Evolutionary conservation across 2,888 invertebrate genomes (phyloP), one percentile per base, ranked within the genome.

Genomic region (Eupithecia subumbrata): DNA sequence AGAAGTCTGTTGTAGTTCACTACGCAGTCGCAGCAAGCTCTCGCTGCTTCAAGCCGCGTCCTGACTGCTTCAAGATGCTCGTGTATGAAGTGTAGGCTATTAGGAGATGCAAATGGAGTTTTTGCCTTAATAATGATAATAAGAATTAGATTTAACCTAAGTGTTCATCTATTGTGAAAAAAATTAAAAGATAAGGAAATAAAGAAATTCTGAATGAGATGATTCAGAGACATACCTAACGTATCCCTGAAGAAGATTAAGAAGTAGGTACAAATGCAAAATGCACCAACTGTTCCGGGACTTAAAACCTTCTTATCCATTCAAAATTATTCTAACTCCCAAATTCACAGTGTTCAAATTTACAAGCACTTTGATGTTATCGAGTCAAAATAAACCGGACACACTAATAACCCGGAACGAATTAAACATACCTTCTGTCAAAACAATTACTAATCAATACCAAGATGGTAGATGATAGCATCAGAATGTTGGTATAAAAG

Each of bases 401-500:
- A 75, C 75, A 75, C 73, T 77, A 77, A 77, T 75, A 75, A 75
- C 67, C 71, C 77, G 75, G 63, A 75, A 77, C 77, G 75, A 77
- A 75, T 77, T 77, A 75, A 75, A 77, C 70, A 77, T 73, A 66
- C 68, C 75, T 80, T 70, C 71, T 79, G 79, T 79, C 81, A 78
- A 78, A 71, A 78, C 79, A 80, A 78, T 79, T 77, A 73, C 71
- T 76, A 77, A 78, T 78, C 78, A 79, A 78, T 78, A 78, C 74
- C 48, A 69, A 77, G 75, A 79, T 75, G 67, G 69, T 76, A 76
- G 30, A 40, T 71, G 76, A 80, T 78, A 78, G 52, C 74, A 79
- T 79, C 78, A 78, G 71, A 76, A 75, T 77, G 69, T 79, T 79
- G 77, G 72, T 76, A 80, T 86, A 88, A 85, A 90, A 88, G 88